These are phyloP conservation scores for Chauna torquata DNA, from an alignment of 2,113 vertebrate species.

Conservation along the genomic window DNA sequence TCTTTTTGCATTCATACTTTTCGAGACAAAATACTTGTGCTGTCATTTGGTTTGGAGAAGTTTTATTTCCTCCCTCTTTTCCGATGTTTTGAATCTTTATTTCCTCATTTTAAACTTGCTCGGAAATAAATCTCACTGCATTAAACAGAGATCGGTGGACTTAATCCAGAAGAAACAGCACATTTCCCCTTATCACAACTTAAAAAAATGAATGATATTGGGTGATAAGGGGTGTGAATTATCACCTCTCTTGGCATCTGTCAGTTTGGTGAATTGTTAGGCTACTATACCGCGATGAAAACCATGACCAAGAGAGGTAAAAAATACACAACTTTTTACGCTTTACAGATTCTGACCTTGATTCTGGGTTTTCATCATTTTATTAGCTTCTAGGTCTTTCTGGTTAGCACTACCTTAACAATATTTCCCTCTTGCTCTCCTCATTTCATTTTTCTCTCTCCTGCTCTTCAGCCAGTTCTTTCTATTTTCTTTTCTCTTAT, in stretches of 20 bases:
- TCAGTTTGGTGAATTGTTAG: neutral
- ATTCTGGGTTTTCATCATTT: neutral
- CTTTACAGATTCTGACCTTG: neutral
- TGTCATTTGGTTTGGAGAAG: neutral
- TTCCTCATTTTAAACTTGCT: neutral
- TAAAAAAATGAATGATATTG: accelerated
- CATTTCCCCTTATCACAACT: neutral
- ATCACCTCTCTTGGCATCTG: neutral
- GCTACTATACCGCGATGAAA: neutral
- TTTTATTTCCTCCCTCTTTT: neutral
- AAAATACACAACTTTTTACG: neutral
- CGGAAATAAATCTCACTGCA: neutral
- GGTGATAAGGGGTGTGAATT: neutral
- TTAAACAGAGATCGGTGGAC: neutral
- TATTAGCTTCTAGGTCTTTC: neutral
- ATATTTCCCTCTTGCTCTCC: neutral
- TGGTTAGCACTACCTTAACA: neutral
- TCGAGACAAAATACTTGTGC: neutral
- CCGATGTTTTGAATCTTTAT: neutral
- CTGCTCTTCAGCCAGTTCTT: neutral
- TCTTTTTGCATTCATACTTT: neutral
- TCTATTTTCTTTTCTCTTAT: neutral
- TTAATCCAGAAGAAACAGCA: neutral
- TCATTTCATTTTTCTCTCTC: neutral
- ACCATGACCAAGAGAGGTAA: neutral